Evolutionary conservation across 2,888 invertebrate species (phyloP).

Genomic region (Augiades crinisus): DNA sequence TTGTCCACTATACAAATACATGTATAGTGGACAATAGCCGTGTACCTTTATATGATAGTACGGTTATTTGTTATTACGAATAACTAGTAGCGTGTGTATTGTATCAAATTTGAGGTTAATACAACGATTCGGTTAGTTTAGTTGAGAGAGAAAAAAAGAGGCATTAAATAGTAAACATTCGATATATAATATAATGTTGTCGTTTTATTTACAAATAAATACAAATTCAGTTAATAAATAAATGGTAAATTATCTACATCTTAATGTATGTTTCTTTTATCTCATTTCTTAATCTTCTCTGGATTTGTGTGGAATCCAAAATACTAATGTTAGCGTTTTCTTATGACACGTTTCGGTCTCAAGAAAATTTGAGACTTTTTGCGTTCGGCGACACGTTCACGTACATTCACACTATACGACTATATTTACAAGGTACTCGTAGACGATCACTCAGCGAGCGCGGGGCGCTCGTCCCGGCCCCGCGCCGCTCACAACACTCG

Average conservation of each 20-base stretch:
- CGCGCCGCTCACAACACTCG: constrained; percentile 61
- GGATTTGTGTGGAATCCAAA: constrained; percentile 75
- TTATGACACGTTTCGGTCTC: constrained; percentile 80
- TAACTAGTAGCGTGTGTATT: no score
- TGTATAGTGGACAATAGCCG: no score
- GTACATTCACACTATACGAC: constrained; percentile 81
- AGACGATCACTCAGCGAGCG: constrained; percentile 55
- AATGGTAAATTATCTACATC: constrained; percentile 82
- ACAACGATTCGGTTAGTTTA: no score
- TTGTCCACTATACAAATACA: no score
- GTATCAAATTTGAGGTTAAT: no score
- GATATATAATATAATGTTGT: constrained; percentile 81
- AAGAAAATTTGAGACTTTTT: constrained; percentile 80
- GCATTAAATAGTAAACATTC: constrained; percentile 79
- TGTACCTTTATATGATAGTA: no score
- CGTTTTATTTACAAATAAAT: constrained; percentile 82
- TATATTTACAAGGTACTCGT: constrained; percentile 79
- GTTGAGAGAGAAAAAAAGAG: no score
- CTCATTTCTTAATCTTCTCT: constrained; percentile 80
- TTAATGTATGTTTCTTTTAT: constrained; percentile 80
- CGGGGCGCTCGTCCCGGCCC: constrained; percentile 60
- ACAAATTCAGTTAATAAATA: constrained; percentile 82
- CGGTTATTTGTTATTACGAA: no score
- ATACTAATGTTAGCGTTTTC: constrained; percentile 79
- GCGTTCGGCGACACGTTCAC: constrained; percentile 81